A percentile compares a stretch with the other conserved stretches of the same genome.
Evolutionary conservation across 2,888 invertebrate species (phyloP).

Genomic region (Megastigmus dorsalis): DNA sequence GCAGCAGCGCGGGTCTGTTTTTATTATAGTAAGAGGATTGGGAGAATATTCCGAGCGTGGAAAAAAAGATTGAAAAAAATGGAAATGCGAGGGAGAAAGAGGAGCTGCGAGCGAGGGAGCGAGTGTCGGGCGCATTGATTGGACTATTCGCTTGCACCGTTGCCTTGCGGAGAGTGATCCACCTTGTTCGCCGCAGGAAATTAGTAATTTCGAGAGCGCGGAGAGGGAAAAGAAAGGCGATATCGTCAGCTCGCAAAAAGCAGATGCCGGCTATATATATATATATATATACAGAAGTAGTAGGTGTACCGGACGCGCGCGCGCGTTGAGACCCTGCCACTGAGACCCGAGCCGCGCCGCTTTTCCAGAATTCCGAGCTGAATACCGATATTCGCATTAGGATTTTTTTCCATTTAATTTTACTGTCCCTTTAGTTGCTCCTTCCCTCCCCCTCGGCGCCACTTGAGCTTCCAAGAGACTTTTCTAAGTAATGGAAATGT

Average conservation of each 20-base stretch:
- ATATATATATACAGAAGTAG: no score
- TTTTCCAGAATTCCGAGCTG: conserved; percentile 40
- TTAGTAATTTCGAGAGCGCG: conserved; percentile 67
- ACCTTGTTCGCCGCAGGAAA: conserved; percentile 65
- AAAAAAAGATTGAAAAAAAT: conserved; percentile 10
- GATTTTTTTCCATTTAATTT: conserved; percentile 39
- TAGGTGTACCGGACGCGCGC: neutral
- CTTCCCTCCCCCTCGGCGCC: neutral
- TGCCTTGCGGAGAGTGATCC: conserved; percentile 57
- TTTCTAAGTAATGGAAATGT: conserved; percentile 37
- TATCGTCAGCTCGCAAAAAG: conserved; percentile 40
- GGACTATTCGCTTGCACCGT: conserved; percentile 52
- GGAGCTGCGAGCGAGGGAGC: conserved; percentile 1
- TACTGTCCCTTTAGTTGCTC: neutral
- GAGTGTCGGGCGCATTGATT: conserved; percentile 61
- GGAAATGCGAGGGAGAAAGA: neutral
- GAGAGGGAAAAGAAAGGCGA: conserved; percentile 39
- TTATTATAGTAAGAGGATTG: conserved; percentile 28
- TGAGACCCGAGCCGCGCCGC: no score
- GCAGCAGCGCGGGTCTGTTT: conserved; percentile 4
- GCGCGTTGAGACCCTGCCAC: no score
- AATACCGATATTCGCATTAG: conserved; percentile 41
- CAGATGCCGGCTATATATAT: conserved; percentile 47
- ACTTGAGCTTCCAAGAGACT: neutral
- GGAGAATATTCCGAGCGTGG: conserved; percentile 20